A percentile compares a stretch with the other conserved stretches of the same genome.
Conservation (phyloP, 2,797 vertebrate species). For the Acanthornis magna region DNA sequence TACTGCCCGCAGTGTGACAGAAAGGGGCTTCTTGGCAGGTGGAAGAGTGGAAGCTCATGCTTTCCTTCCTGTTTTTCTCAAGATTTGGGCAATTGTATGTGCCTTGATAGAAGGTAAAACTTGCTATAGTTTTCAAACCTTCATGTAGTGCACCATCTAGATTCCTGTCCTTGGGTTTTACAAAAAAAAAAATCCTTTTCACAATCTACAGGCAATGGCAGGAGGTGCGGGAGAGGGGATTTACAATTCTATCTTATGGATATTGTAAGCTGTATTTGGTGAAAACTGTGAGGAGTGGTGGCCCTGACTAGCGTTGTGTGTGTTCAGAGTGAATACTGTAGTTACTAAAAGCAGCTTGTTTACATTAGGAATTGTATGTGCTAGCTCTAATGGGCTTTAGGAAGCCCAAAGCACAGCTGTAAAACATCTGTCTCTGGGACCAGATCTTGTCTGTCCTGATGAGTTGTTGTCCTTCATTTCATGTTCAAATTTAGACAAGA, state of each 20-base stretch:
- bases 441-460: slow-evolving; percentile 42
- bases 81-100: neutral
- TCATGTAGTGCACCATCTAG: too few relatives aligned
- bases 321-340: slow-evolving; percentile 27
- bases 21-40: neutral
- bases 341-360: slow-evolving; percentile 68
- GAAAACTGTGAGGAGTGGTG: neutral
- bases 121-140: neutral
- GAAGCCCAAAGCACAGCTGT: slow-evolving; percentile 61
- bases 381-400: slow-evolving; percentile 63
- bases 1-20: neutral
- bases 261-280: neutral
- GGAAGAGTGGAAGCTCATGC: neutral
- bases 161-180: neutral
- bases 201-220: neutral
- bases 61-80: neutral
- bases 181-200: neutral
- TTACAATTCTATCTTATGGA: neutral
- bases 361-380: slow-evolving; percentile 62
- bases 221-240: neutral
- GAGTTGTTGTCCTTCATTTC: slow-evolving; percentile 20
- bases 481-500: neutral
- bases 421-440: slow-evolving; percentile 57
- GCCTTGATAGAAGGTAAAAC: neutral
- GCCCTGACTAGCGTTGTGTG: slow-evolving; percentile 10